phyloP scores from a whole-genome alignment of 1,140 invertebrate species.

The Danaus plexippus region DNA sequence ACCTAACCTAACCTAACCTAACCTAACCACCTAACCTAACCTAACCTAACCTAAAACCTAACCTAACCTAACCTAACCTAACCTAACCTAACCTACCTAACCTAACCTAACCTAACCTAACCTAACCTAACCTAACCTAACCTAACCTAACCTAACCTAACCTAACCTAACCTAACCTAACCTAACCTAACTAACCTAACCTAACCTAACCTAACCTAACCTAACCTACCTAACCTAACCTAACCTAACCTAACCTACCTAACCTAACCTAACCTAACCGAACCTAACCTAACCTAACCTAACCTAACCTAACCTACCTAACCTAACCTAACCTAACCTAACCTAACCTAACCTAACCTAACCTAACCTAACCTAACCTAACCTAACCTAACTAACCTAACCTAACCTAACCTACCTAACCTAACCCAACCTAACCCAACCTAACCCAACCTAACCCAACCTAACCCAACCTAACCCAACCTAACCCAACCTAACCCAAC shows the following conservation, averaged over 20 bases:
- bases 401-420: too few relatives aligned
- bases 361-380: slow-evolving; percentile 8
- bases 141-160: slow-evolving; percentile 10
- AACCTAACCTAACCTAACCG: too few relatives aligned
- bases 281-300: too few relatives aligned
- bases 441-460: slow-evolving; percentile 5
- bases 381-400: slow-evolving; percentile 8
- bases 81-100: too few relatives aligned
- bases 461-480: slow-evolving; percentile 4
- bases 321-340: slow-evolving; percentile 8
- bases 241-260: too few relatives aligned
- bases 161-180: slow-evolving; percentile 10
- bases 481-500: slow-evolving; percentile 3
- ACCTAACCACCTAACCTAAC: too few relatives aligned
- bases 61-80: too few relatives aligned
- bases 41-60: too few relatives aligned
- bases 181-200: slow-evolving; percentile 5
- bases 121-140: slow-evolving; percentile 10
- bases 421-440: slow-evolving; percentile 6
- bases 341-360: slow-evolving; percentile 8
- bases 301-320: too few relatives aligned
- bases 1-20: slow-evolving; percentile 7
- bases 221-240: too few relatives aligned
- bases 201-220: slow-evolving; percentile 8
- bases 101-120: slow-evolving; percentile 8